phyloP scores from a whole-genome alignment of 1,140 invertebrate genomes.

The Mycetomoellerius zeteki region DNA sequence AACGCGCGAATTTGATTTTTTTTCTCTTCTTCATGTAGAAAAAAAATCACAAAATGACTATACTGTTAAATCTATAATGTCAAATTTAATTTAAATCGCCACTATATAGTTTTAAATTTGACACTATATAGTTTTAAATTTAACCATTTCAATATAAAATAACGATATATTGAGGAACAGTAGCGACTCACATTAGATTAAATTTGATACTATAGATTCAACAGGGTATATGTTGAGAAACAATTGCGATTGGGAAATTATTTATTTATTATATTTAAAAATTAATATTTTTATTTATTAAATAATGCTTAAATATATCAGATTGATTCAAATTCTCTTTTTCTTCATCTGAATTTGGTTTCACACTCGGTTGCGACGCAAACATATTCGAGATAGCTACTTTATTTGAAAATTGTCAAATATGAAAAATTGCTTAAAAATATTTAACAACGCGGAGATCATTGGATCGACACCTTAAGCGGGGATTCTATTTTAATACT shows the following conservation, averaged over 20 bases:
- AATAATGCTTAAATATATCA: not conserved
- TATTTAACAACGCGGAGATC: constrained; percentile 4
- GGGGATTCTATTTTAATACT: constrained; percentile 50
- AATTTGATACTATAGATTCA: no score
- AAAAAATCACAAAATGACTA: not conserved
- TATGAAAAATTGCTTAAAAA: not conserved
- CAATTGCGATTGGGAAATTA: not conserved
- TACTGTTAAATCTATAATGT: not conserved
- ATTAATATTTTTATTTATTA: not conserved
- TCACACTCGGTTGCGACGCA: not conserved
- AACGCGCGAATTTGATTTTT: not conserved
- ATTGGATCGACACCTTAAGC: no score
- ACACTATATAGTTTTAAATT: no score
- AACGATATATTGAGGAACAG: no score
- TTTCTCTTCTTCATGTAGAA: not conserved
- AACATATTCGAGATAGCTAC: not conserved
- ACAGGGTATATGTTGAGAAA: not conserved
- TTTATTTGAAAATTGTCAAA: not conserved
- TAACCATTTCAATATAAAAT: no score
- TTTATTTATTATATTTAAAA: no score
- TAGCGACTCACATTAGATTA: no score
- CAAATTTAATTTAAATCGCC: no score
- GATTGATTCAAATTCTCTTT: not conserved
- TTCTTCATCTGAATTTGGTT: not conserved
- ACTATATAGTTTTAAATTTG: no score